Evolutionary conservation across 2,113 vertebrate species (phyloP).

Genomic region (Neopipo cinnamomea): DNA sequence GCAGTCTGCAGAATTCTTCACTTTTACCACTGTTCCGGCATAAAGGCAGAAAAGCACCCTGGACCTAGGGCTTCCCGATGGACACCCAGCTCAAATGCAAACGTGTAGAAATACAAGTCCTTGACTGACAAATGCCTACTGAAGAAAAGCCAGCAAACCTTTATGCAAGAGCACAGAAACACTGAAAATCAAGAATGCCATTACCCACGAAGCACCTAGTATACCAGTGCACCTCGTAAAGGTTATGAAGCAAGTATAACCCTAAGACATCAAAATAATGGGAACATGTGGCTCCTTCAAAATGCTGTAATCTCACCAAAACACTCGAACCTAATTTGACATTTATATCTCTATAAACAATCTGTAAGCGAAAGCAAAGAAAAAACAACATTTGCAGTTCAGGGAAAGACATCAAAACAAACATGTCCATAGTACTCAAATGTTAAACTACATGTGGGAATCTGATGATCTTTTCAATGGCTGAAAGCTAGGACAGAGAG

Average conservation of each 20-base stretch:
- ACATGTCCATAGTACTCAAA: background rate
- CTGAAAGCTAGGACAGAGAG: background rate
- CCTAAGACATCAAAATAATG: background rate
- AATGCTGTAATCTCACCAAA: background rate
- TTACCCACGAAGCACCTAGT: background rate
- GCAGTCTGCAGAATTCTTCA: background rate
- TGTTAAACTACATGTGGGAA: background rate
- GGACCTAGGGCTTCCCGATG: background rate
- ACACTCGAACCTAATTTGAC: background rate
- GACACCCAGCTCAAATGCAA: background rate
- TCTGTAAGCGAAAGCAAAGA: background rate
- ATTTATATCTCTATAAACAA: conserved; percentile 31
- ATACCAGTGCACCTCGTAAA: background rate
- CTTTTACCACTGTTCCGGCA: background rate
- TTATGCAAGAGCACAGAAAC: background rate
- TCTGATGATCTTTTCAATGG: conserved; percentile 13
- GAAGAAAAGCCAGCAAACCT: background rate
- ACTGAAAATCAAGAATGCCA: background rate
- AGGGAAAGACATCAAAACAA: conserved; percentile 29
- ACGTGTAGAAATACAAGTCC: background rate
- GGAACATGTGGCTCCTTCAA: background rate
- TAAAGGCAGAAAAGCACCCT: background rate
- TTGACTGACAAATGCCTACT: background rate
- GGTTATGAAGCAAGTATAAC: background rate
- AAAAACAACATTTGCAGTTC: conserved; percentile 17